Percentiles rank a stretch among this genome's conserved stretches.
Conservation (phyloP, 2,888 invertebrate species). For the Eilema griseolum region DNA sequence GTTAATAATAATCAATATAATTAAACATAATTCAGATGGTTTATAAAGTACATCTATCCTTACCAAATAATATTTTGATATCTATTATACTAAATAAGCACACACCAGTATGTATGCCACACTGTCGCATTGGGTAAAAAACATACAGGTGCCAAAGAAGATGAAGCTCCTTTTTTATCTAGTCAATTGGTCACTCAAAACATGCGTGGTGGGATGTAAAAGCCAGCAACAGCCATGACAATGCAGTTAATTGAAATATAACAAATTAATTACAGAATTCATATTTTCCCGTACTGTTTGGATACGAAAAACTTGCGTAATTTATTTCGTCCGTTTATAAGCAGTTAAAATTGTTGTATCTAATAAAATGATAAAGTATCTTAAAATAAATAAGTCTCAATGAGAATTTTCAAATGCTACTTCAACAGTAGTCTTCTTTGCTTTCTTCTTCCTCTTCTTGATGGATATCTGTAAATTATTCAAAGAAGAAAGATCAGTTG, state of each 20-base stretch:
- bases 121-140: too few species aligned
- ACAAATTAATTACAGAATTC: neutral
- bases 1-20: too few species aligned
- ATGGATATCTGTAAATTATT: conserved; percentile 4
- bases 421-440: conserved; percentile 18
- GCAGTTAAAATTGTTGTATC: neutral
- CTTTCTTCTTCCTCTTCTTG: conserved; percentile 25
- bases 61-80: too few species aligned
- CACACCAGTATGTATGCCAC: too few species aligned
- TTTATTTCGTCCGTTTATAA: neutral
- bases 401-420: conserved; percentile 4
- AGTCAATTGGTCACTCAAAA: neutral
- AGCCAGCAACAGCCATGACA: neutral
- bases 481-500: conserved; percentile 36
- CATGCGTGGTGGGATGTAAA: neutral
- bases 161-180: too few species aligned
- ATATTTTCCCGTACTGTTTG: neutral
- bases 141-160: too few species aligned
- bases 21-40: too few species aligned
- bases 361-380: neutral
- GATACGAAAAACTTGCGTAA: conserved; percentile 2
- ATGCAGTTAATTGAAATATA: neutral
- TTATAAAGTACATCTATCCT: neutral
- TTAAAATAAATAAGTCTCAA: neutral
- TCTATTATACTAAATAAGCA: too few species aligned